Evolutionary conservation across 1,140 invertebrate species (phyloP), one percentile per base, ranked within the genome.

Genomic region (Drosophila pallidifrons): DNA sequence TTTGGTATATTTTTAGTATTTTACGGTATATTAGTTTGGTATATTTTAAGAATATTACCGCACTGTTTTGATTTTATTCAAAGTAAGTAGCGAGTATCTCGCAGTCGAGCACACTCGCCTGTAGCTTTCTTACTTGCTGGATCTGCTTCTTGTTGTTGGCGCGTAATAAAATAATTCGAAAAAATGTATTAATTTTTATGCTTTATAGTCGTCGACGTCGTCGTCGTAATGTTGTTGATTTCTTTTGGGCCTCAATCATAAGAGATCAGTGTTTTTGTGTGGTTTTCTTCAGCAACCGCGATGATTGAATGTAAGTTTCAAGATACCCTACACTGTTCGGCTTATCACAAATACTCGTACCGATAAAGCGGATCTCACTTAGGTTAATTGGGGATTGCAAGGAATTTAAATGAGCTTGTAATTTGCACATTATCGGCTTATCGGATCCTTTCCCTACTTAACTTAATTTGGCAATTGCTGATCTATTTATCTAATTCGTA

Each of bases 131-230:
- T 3, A 25, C 20, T 25, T 25, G 20, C 82, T 83, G 60, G 66
- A 16, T 57, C 51, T 16, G 43, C 47, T 68, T 67, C 41, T 79
- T 76, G 69, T 75, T 78, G 75, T 63, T 66, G 45, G 60, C 73
- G 72, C 76, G 82, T 86, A 86, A 86, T 86, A 83, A 77, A 77
- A 80, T 83, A 87, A 88, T 82, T 61, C 63, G 35, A 83, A 80
- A 80, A 87, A 83, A 88, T 82, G 20, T 88, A 88, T 83, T 87
- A 88, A 88, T 88, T 87, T 83, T 80, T 77, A 88, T 82, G 76
- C 71, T 78, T 82, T 3, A 38, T 38, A 38, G 20, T 25, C 20
- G 20, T 25, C 20, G 20, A 25, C 20, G 20, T 25, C 20, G 35
- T 38, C 35, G 69, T 32, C 13, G 45, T 35, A 87, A 61, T 85